Base-by-base conservation (phyloP, 2,888 invertebrate genomes). In the Callinectes sapidus region DNA sequence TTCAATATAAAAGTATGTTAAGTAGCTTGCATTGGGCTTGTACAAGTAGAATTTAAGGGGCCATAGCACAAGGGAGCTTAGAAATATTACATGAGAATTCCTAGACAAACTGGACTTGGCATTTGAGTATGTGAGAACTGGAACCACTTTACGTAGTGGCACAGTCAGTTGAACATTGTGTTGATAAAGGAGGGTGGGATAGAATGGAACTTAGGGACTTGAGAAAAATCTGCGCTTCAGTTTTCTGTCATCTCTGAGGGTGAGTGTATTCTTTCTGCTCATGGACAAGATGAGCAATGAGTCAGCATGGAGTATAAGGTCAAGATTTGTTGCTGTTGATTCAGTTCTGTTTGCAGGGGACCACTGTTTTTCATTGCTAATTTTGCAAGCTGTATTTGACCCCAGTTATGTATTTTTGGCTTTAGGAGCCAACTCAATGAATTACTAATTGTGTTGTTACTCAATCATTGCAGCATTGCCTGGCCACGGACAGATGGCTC, bases 381-480 rank as follows among this genome's bases (percentile, higher is more conserved):
- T 81, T 16, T 10, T 32, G 35, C 35, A 81, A n/a, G 32, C 32
- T 81, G 6, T 86, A 39, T 39, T 42, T 86, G 35, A 14, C 28
- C 16, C 54, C 87, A 87, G n/a, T 35, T 81, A 48, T 87, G 54
- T 48, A 87, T 48, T 28, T 86, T 87, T 48, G 54, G 54, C 14
- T 48, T 87, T 48, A 48, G n/a, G 48, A 48, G 18, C 87, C 28
- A 87, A 48, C 54, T 48, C 48, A 42, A 35, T 54, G 54, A 48
- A 54, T 42, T 48, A 48, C 42, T 87, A 54, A 48, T 87, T 87
- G 42, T n/a, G 5, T 28, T 87, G 23, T 54, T 48, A 54, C 87
- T 48, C 87, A 87, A 54, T 54, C 87, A 87, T 94, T 92, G 55
- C 92, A 94, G 94, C 92, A 35, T 66, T 94, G 77, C 94, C 89